Conservation (phyloP, 1,140 invertebrate species). For the Octopus bimaculoides region DNA sequence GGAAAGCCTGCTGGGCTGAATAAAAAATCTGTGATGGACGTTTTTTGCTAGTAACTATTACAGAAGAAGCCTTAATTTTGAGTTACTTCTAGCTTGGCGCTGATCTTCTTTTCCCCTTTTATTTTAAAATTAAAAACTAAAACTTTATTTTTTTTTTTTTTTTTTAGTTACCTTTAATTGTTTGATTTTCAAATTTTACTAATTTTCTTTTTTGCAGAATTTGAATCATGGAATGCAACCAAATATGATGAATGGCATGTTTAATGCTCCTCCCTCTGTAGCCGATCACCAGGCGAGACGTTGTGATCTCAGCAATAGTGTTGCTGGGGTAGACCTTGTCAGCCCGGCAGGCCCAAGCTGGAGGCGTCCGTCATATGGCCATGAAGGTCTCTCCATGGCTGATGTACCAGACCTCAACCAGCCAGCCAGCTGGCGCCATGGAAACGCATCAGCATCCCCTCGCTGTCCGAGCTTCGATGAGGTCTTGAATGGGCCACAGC, state of each 20-base stretch:
- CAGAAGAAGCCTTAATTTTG: too few relatives aligned
- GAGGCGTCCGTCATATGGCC: constrained; percentile 6
- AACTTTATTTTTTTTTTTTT: too few relatives aligned
- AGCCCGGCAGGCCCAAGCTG: constrained; percentile 5
- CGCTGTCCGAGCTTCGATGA: background rate
- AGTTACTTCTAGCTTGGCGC: too few relatives aligned
- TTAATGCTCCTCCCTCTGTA: background rate
- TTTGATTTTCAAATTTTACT: too few relatives aligned
- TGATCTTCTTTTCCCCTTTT: too few relatives aligned
- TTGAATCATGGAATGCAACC: constrained; percentile 5
- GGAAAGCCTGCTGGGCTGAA: too few relatives aligned
- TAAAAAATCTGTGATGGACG: too few relatives aligned
- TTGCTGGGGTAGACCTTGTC: constrained; percentile 5
- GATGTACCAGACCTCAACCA: constrained; percentile 1
- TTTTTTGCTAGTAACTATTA: too few relatives aligned
- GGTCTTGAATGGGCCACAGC: background rate
- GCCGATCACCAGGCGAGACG: background rate
- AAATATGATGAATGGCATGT: constrained; percentile 1
- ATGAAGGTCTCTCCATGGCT: background rate
- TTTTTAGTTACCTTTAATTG: too few relatives aligned
- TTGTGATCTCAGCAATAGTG: constrained; percentile 4
- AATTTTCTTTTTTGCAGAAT: background rate
- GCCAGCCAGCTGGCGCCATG: background rate
- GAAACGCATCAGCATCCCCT: background rate
- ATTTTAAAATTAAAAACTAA: too few relatives aligned